phyloP scores from a whole-genome alignment of 2,797 vertebrate species.

The Agapornis canus region DNA sequence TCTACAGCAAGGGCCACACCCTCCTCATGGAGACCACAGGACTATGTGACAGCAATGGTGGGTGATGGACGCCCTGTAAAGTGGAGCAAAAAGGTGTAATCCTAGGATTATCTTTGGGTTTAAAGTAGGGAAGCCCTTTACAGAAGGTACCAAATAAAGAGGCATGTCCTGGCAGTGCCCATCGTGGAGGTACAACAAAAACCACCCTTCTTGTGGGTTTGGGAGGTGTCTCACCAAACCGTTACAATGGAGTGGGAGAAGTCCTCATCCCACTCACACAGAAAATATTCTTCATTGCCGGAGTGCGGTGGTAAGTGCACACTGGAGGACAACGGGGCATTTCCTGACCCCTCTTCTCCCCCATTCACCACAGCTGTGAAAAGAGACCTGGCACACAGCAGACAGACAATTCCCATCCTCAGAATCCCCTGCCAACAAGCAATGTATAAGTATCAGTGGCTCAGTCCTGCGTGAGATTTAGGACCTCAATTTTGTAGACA shows the following conservation, averaged over 20 bases:
- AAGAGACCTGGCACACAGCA: accelerated
- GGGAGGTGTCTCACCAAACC: not conserved
- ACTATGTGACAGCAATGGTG: not conserved
- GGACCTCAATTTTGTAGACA: not conserved
- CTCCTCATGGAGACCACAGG: not conserved
- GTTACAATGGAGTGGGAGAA: not conserved
- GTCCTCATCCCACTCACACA: not conserved
- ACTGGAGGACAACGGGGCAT: not conserved
- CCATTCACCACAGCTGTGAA: not conserved
- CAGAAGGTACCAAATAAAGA: not conserved
- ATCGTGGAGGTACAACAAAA: not conserved
- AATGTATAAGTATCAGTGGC: not conserved
- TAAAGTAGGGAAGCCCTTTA: not conserved
- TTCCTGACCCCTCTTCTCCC: not conserved
- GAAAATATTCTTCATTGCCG: not conserved
- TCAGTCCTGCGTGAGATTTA: not conserved
- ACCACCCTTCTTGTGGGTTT: accelerated
- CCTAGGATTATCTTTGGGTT: not conserved
- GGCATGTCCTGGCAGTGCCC: not conserved
- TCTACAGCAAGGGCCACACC: accelerated
- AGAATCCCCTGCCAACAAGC: not conserved
- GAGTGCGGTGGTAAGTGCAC: not conserved
- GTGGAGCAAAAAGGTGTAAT: not conserved
- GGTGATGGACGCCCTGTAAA: not conserved
- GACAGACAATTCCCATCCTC: not conserved